These are phyloP conservation scores for Drosophila incognita DNA, from an alignment of 2,888 invertebrate species.

Conservation along the genomic window DNA sequence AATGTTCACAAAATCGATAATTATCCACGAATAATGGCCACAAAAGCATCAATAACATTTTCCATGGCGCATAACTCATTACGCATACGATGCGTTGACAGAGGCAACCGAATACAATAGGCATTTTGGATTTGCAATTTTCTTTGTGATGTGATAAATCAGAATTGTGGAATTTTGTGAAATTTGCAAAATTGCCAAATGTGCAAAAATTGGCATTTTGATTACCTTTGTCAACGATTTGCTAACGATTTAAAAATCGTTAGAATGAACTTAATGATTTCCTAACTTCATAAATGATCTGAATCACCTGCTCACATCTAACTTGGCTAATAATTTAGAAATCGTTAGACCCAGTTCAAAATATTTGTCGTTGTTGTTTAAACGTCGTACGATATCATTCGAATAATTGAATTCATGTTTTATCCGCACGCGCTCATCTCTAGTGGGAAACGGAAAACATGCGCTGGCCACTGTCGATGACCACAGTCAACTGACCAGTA, in stretches of 20 bases:
- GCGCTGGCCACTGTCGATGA: constrained; percentile 2
- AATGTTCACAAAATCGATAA: constrained; percentile 61
- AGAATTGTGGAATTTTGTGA: constrained; percentile 54
- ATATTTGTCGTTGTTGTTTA: background rate
- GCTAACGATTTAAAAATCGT: background rate
- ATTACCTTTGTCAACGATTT: constrained; percentile 1
- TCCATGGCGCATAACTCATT: constrained; percentile 13
- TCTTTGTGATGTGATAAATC: constrained; percentile 48
- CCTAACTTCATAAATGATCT: background rate
- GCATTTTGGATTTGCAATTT: constrained; percentile 13
- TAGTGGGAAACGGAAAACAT: background rate
- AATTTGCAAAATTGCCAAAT: constrained; percentile 37
- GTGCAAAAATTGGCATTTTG: constrained; percentile 11
- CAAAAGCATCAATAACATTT: constrained; percentile 1
- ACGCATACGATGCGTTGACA: constrained; percentile 56
- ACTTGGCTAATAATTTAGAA: background rate
- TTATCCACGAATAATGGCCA: constrained; percentile 34
- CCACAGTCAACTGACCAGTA: constrained; percentile 2
- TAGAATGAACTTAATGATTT: background rate
- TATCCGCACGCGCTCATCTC: background rate
- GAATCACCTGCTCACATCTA: background rate
- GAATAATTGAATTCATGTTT: background rate
- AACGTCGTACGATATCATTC: background rate
- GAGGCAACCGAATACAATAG: constrained; percentile 9
- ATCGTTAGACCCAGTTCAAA: no score